Base-by-base conservation (phyloP, 2,113 vertebrate genomes). In the Eira barbara region DNA sequence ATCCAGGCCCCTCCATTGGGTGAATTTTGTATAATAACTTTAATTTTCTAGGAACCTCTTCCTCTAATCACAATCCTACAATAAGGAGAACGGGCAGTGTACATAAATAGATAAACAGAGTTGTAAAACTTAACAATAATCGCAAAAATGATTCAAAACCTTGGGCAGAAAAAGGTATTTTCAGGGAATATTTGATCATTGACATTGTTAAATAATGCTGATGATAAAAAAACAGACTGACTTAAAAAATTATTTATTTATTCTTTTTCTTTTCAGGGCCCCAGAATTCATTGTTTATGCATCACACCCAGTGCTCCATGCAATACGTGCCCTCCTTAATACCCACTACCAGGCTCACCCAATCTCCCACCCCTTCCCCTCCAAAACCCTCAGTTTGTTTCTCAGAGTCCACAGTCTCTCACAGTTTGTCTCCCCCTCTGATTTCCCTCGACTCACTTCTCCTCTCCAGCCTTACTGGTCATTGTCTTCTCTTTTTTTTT, bases 1-100 rank as follows among this genome's bases (percentile, higher is more conserved):
- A 31, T 67, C 86, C 69, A 5, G 7, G 3, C 0, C 4, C 2
- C 2, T 1, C 10, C 9, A 6, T 3, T 31, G 20, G n/a, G 27
- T 73, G n/a, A 63, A 36, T 36, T 88, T 76, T 42, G 11, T 29
- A 20, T 8, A 61, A 42, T 18, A 45, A 57, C 2, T 67, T 83
- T 73, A 63, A 74, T 55, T 71, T 65, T 55, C 36, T 47, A 21
- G 49, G n/a, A 86, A 23, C 45, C 11, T 36, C 7, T 21, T 34
- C 63, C 4, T 90, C 57, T 80, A 67, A 86, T 80, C 45, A 47
- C 34, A 89, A 23, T 29, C 36, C 55, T 74, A 34, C 4, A 59
- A 39, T 82, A 63, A 83, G 4, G 74, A 74, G 27, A 63, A 95
- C 5, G 61, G 34, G 63, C 20, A 61, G 15, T 59, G 31, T 45